These are phyloP conservation scores for Trissolcus japonicus DNA, from an alignment of 2,888 invertebrate genomes.

Conservation along the genomic window DNA sequence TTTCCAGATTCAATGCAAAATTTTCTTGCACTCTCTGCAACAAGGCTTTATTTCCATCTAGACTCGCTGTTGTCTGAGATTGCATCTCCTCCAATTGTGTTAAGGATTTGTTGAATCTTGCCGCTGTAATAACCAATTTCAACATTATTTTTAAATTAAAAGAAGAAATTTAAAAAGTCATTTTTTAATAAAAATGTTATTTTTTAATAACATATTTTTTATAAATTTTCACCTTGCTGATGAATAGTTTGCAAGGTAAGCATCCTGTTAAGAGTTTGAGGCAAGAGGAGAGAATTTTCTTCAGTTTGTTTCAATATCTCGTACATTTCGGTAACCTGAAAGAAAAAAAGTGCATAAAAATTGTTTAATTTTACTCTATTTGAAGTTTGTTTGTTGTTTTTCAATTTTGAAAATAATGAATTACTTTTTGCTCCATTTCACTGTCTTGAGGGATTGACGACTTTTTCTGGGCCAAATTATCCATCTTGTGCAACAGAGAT, in stretches of 20 bases:
- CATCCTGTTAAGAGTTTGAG: conserved; percentile 89
- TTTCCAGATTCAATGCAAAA: conserved; percentile 87
- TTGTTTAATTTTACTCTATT: not conserved
- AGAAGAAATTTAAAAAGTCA: not conserved
- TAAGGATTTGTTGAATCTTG: conserved; percentile 92
- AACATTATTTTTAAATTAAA: not conserved
- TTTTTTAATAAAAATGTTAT: not conserved
- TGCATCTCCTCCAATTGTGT: conserved; percentile 88
- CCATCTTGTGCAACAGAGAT: conserved; percentile 86
- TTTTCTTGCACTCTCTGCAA: conserved; percentile 88
- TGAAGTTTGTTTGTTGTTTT: not conserved
- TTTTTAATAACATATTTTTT: not conserved
- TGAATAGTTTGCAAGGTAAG: conserved; percentile 91
- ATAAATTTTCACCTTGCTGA: conserved; percentile 85
- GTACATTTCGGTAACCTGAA: conserved; percentile 88
- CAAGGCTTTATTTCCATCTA: conserved; percentile 87
- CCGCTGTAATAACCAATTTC: conserved; percentile 80
- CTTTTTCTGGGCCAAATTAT: conserved; percentile 82
- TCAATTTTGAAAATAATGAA: not conserved
- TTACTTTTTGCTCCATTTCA: conserved; percentile 82
- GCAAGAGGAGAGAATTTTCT: conserved; percentile 85
- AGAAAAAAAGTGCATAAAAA: not conserved
- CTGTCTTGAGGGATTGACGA: conserved; percentile 76
- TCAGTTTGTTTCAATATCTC: conserved; percentile 92
- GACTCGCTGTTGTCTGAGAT: conserved; percentile 82